A percentile compares a stretch with the other conserved stretches of the same genome.
phyloP scores from a whole-genome alignment of 2,888 invertebrate genomes.

The Lycia hirtaria region DNA sequence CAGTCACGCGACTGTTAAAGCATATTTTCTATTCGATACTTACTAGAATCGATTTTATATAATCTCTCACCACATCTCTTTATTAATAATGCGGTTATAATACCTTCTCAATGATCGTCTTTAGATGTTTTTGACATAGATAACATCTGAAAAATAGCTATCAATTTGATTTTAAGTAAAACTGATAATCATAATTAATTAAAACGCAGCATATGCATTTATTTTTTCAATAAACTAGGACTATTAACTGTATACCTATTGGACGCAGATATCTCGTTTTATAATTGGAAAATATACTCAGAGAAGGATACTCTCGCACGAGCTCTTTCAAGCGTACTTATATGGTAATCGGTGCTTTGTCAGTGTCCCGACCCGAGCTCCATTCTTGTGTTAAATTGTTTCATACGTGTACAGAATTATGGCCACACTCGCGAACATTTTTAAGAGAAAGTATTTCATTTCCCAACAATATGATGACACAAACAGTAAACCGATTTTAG shows the following conservation, averaged over 20 bases:
- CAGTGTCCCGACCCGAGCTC: slow-evolving; percentile 52
- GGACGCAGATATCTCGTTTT: slow-evolving; percentile 58
- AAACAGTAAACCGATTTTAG: slow-evolving; percentile 62
- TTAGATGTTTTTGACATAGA: slow-evolving; percentile 7
- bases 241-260: slow-evolving; percentile 58
- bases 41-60: slow-evolving; percentile 24
- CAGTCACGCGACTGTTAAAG: slow-evolving; percentile 42
- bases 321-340: slow-evolving; percentile 44
- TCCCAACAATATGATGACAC: slow-evolving; percentile 62
- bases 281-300: slow-evolving; percentile 58
- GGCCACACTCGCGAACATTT: slow-evolving; percentile 24
- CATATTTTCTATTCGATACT: slow-evolving; percentile 27
- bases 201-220: slow-evolving; percentile 52
- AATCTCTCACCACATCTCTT: slow-evolving; percentile 19
- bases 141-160: slow-evolving; percentile 24
- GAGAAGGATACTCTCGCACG: slow-evolving; percentile 1
- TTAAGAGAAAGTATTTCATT: slow-evolving; percentile 58
- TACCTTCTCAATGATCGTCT: slow-evolving; percentile 1
- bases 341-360: slow-evolving; percentile 62
- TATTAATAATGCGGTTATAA: slow-evolving; percentile 10
- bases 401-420: slow-evolving; percentile 32
- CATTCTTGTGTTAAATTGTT: slow-evolving; percentile 48
- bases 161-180: slow-evolving; percentile 21
- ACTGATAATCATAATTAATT: slow-evolving; percentile 43
- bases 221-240: slow-evolving; percentile 56